A percentile compares a stretch with the other conserved stretches of the same genome.
Evolutionary conservation across 2,888 invertebrate genomes (phyloP).

Genomic region (Hirtodrosophila cameraria): DNA sequence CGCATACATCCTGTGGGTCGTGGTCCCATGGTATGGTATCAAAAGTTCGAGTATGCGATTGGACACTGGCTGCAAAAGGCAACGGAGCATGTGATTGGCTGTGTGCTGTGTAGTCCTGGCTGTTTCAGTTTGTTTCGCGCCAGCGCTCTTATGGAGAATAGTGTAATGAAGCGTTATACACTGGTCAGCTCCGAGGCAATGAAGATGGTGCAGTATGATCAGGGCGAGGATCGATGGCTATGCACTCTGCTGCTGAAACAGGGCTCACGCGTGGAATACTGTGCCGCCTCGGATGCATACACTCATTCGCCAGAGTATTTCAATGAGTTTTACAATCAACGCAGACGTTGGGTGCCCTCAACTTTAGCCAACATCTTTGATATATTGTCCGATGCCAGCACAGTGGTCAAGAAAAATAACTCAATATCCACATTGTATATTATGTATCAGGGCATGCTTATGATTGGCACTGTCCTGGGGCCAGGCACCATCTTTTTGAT

Average conservation of each 20-base stretch:
- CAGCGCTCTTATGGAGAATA: slow-evolving; percentile 94
- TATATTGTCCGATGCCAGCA: slow-evolving; percentile 90
- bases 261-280: slow-evolving; percentile 96
- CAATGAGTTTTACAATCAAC: slow-evolving; percentile 96
- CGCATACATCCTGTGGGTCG: slow-evolving; percentile 94
- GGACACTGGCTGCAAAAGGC: slow-evolving; percentile 97
- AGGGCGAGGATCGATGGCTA: slow-evolving; percentile 98
- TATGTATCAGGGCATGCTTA: slow-evolving; percentile 89
- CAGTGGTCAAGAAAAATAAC: slow-evolving; percentile 92
- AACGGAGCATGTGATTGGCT: slow-evolving; percentile 94
- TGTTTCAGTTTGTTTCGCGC: slow-evolving; percentile 96
- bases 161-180: slow-evolving; percentile 95
- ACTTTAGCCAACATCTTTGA: slow-evolving; percentile 98
- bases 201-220: slow-evolving; percentile 96
- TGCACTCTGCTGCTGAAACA: slow-evolving; percentile 96
- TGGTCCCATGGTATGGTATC: slow-evolving; percentile 93
- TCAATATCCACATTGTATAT: slow-evolving; percentile 94
- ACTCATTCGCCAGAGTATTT: slow-evolving; percentile 97
- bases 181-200: slow-evolving; percentile 90
- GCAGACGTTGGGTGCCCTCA: slow-evolving; percentile 97
- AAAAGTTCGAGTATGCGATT: slow-evolving; percentile 95
- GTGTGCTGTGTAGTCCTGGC: slow-evolving; percentile 95
- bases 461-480: slow-evolving; percentile 89
- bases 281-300: slow-evolving; percentile 97
- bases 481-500: slow-evolving; percentile 91